phyloP scores from a whole-genome alignment of 2,113 vertebrate genomes.

The Ictidomys tridecemlineatus region DNA sequence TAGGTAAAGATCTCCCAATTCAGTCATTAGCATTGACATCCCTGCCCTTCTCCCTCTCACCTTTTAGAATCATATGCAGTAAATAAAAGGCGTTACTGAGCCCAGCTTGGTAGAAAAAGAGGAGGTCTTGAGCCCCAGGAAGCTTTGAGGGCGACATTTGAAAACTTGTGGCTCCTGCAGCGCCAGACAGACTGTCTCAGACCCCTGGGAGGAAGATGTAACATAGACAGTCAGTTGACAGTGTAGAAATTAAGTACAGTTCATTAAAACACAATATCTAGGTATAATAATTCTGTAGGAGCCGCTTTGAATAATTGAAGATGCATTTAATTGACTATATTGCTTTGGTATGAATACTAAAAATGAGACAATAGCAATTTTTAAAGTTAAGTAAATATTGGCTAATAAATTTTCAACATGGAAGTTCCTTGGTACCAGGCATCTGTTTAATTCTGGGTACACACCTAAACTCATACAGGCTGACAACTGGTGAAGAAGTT shows the following conservation, averaged over 20 bases:
- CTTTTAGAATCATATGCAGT: neutral
- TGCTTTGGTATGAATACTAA: constrained; percentile 65
- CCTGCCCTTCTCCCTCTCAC: neutral
- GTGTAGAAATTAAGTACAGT: constrained; percentile 69
- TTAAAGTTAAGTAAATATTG: constrained; percentile 69
- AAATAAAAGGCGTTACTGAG: neutral
- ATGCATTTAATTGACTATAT: constrained; percentile 65
- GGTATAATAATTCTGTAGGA: constrained; percentile 64
- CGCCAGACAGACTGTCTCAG: constrained; percentile 38
- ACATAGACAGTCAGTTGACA: neutral
- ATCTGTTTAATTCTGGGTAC: neutral
- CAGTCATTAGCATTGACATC: neutral
- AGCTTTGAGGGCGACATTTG: neutral
- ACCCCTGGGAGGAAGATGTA: constrained; percentile 45
- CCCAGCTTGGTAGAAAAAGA: neutral
- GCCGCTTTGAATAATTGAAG: constrained; percentile 72
- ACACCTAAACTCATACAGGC: neutral
- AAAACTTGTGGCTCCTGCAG: neutral
- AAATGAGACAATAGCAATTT: constrained; percentile 58
- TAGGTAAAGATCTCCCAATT: neutral
- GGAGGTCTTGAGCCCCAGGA: neutral
- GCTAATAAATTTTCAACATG: constrained; percentile 36
- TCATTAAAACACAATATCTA: constrained; percentile 79
- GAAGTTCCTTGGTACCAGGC: neutral
- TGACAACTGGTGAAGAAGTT: neutral